Evolutionary conservation across 2,888 invertebrate species (phyloP).

Genomic region (Acronicta leporina): DNA sequence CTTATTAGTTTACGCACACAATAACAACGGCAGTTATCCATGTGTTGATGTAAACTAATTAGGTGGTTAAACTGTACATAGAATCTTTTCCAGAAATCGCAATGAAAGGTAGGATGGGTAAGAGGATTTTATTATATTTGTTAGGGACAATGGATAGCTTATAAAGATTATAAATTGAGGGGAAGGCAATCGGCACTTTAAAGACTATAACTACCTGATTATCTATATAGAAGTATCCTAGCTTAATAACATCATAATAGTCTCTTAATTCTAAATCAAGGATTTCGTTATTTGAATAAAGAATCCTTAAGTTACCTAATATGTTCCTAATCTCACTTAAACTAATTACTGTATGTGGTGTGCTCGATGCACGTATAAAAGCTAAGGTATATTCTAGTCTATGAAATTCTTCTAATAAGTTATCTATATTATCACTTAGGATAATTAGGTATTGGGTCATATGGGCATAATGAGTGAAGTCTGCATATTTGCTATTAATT

Average conservation of each 20-base stretch:
- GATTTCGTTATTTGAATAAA: background rate
- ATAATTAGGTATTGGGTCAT: background rate
- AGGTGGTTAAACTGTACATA: no score
- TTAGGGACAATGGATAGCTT: slow-evolving; percentile 12
- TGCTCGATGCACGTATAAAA: slow-evolving; percentile 1
- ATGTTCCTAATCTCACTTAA: background rate
- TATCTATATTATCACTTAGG: background rate
- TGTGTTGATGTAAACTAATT: no score
- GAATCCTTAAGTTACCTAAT: background rate
- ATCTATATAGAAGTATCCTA: background rate
- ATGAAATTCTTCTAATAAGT: background rate
- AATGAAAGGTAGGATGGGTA: slow-evolving; percentile 2
- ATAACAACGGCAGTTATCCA: no score
- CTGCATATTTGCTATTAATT: background rate
- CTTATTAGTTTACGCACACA: no score
- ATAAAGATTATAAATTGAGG: background rate
- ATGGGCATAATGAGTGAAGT: background rate
- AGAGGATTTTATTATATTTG: background rate
- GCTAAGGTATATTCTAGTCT: background rate
- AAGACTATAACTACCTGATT: slow-evolving; percentile 15
- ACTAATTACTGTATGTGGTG: background rate
- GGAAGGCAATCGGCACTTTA: slow-evolving; percentile 9
- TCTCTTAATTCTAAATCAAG: background rate
- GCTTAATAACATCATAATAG: background rate
- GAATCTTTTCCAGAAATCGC: background rate